A percentile compares a stretch with the other conserved stretches of the same genome.
These are phyloP conservation scores for Myrmecophaga tridactyla DNA, from an alignment of 2,113 vertebrate species.

Conservation along the genomic window DNA sequence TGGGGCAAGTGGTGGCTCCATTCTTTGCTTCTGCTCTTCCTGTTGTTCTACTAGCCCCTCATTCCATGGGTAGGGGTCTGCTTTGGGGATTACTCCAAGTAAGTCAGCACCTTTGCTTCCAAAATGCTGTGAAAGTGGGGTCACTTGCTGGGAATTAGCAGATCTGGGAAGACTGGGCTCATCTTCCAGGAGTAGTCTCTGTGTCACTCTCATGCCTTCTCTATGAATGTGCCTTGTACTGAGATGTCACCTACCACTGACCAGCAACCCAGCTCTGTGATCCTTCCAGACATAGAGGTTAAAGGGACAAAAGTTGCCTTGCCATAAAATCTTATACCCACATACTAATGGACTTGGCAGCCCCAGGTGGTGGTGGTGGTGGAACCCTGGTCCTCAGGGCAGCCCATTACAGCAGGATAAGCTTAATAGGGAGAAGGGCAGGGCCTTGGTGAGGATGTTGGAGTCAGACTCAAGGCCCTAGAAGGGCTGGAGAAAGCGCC, in stretches of 20 bases:
- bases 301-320: slow-evolving; percentile 21
- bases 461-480: not conserved
- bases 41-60: not conserved
- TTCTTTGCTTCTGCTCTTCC: not conserved
- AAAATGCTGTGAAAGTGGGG: slow-evolving; percentile 1
- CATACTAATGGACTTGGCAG: not conserved
- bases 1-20: not conserved
- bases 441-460: not conserved
- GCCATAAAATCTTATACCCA: not conserved
- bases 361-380: not conserved
- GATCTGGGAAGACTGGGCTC: not conserved
- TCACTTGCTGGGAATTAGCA: not conserved
- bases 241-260: not conserved
- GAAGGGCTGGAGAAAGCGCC: not conserved
- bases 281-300: slow-evolving; percentile 1
- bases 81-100: not conserved
- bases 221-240: not conserved
- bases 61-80: not conserved
- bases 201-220: not conserved
- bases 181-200: not conserved
- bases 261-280: not conserved
- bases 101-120: not conserved
- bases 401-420: not conserved
- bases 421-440: not conserved
- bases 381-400: not conserved